Base-by-base conservation (phyloP, 2,797 vertebrate species). In the Enteromius fasciolatus region DNA sequence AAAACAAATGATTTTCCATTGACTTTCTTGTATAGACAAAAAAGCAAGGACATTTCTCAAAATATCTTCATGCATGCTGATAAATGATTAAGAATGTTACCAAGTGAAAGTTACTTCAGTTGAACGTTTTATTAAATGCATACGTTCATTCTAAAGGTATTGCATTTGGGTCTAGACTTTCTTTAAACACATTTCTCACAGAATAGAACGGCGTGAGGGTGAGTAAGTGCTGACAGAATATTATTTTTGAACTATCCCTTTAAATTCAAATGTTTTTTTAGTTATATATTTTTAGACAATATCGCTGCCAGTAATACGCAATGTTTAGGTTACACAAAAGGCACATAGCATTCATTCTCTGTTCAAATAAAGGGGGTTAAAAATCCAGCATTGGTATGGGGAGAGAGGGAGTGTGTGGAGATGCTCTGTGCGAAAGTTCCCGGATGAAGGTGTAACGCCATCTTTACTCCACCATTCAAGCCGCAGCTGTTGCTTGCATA, bases 381-480 rank as follows among this genome's bases (percentile, higher is more conserved):
- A 33, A 77, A 59, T 75, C 36, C 59, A 75, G 70, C 41, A 17
- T 75, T 74, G 12, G 36, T 48, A 1, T 25, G 14, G 44, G 17
- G 68, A 66, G 76, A 73, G 82, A 84, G 76, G 52, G 72, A 80
- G 93, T 89, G 89, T 86, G 91, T 74, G 46, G 81, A 68, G 70
- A 82, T 84, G 86, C 81, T 39, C 54, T 83, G 57, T 39, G 83
- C 79, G 83, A 87, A 77, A 87, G 89, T 88, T 85, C 93, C 93
- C 94, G 93, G 94, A 94, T 94, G 91, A 87, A 86, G 79, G 81
- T 77, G 77, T 87, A 84, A 82, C 93, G 94, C 94, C 94, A 95
- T 95, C 91, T 94, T 94, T 94, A 89, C 90, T 93, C 90, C 88
- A 91, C 88, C 87, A 92, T 90, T 92, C 90, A 87, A 90, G 92